A percentile compares a stretch with the other conserved stretches of the same genome.
Evolutionary conservation across 2,888 invertebrate genomes (phyloP).

Genomic region (Smittia aterrima): DNA sequence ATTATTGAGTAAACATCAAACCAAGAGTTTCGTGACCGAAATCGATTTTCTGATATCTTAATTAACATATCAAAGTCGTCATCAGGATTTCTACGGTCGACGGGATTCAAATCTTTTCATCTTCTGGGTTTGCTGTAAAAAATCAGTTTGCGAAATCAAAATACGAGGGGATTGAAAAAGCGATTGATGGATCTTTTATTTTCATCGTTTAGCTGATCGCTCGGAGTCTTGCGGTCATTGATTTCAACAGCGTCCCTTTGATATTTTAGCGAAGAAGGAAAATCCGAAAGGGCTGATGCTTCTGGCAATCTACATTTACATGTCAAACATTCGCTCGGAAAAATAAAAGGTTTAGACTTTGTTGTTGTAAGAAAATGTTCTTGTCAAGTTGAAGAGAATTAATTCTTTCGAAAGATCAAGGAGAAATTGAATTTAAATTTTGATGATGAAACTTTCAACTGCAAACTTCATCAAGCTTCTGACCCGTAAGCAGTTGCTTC

Average conservation of each 20-base stretch:
- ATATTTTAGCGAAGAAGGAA: not conserved
- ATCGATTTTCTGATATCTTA: conserved; percentile 29
- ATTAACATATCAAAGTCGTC: conserved; percentile 37
- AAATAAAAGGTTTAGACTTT: not conserved
- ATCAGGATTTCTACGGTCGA: not conserved
- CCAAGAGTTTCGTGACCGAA: not conserved
- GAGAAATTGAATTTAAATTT: conserved; percentile 6
- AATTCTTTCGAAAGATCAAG: conserved; percentile 7
- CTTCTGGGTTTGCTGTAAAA: not conserved
- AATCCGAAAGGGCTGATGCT: not conserved
- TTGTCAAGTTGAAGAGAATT: not conserved
- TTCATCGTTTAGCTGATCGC: not conserved
- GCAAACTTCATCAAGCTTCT: conserved; percentile 6
- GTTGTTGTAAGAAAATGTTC: not conserved
- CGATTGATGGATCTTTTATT: not conserved
- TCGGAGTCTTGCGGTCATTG: conserved; percentile 9
- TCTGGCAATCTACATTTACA: conserved; percentile 16
- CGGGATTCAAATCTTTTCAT: not conserved
- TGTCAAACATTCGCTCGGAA: not conserved
- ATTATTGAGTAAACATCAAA: conserved; percentile 1
- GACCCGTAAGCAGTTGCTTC: not conserved
- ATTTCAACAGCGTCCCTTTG: conserved; percentile 2
- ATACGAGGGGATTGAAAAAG: not conserved
- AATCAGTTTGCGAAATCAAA: conserved; percentile 8
- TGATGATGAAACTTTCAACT: not conserved